phyloP scores from a whole-genome alignment of 2,113 vertebrate species.

The Jacana jacana region DNA sequence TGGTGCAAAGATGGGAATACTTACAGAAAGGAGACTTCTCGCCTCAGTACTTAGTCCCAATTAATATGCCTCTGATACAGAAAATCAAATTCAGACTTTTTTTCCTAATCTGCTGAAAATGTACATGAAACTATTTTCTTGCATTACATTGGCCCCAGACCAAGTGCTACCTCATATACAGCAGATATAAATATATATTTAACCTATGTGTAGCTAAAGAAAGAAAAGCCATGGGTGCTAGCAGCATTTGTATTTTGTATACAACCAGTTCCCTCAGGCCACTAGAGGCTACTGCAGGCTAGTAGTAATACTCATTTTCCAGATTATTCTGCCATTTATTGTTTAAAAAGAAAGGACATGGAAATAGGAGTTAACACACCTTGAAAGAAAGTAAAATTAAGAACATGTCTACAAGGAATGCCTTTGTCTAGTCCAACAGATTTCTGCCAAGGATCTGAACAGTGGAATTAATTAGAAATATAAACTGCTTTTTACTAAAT shows the following conservation, averaged over 20 bases:
- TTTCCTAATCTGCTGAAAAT: not conserved
- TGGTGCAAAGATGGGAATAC: not conserved
- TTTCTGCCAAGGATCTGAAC: not conserved
- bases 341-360: not conserved
- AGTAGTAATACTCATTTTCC: slow-evolving; percentile 22
- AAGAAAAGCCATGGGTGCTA: not conserved
- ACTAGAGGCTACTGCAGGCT: slow-evolving; percentile 67
- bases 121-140: not conserved
- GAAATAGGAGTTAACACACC: not conserved
- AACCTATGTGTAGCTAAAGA: not conserved
- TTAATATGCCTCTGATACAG: not conserved
- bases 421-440: not conserved
- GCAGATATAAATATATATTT: not conserved
- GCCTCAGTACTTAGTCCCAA: not conserved
- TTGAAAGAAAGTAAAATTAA: not conserved
- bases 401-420: not conserved
- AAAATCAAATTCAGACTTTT: not conserved
- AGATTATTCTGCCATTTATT: slow-evolving; percentile 23
- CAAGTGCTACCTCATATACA: not conserved
- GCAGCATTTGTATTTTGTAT: not conserved
- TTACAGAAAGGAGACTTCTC: not conserved
- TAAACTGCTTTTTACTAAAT: not conserved
- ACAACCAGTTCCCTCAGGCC: slow-evolving; percentile 44
- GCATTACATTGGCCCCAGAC: not conserved
- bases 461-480: not conserved